phyloP scores from a whole-genome alignment of 2,888 invertebrate genomes.

The Tortricodes alternella region DNA sequence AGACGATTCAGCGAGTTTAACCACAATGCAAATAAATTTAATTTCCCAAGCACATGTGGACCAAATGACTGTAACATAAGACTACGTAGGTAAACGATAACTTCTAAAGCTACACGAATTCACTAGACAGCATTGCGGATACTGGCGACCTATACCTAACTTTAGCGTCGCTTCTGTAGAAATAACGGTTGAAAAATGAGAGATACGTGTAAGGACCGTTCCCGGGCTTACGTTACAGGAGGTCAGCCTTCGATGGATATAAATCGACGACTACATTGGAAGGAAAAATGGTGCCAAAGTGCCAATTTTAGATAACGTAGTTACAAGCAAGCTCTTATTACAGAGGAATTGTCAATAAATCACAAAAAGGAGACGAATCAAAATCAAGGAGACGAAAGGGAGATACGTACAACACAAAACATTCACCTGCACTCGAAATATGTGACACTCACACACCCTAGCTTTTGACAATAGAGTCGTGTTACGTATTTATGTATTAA shows the following conservation, averaged over 20 bases:
- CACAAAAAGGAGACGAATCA: too few relatives aligned
- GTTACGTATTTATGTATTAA: too few relatives aligned
- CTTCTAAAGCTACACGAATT: conserved; percentile 20
- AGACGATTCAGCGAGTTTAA: neutral
- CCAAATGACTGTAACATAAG: neutral
- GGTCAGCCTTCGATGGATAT: conserved; percentile 28
- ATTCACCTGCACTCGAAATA: too few relatives aligned
- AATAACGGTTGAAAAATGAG: conserved; percentile 23
- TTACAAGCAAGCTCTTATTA: neutral
- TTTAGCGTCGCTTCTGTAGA: neutral
- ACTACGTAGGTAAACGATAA: conserved; percentile 1
- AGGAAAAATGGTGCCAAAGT: conserved; percentile 14
- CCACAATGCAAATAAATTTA: neutral
- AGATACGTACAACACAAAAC: too few relatives aligned
- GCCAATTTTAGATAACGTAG: conserved; percentile 8
- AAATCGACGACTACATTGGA: conserved; percentile 20
- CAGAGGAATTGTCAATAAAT: too few relatives aligned
- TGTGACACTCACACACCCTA: too few relatives aligned
- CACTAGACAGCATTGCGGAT: conserved; percentile 7
- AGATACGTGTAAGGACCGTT: conserved; percentile 13
- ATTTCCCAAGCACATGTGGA: neutral
- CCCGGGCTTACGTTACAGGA: conserved; percentile 1
- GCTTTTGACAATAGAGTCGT: too few relatives aligned
- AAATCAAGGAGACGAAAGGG: too few relatives aligned
- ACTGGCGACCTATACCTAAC: conserved; percentile 1